Evolutionary conservation across 2,797 vertebrate species (phyloP).

Genomic region (Ptychobarbus kaznakovi): DNA sequence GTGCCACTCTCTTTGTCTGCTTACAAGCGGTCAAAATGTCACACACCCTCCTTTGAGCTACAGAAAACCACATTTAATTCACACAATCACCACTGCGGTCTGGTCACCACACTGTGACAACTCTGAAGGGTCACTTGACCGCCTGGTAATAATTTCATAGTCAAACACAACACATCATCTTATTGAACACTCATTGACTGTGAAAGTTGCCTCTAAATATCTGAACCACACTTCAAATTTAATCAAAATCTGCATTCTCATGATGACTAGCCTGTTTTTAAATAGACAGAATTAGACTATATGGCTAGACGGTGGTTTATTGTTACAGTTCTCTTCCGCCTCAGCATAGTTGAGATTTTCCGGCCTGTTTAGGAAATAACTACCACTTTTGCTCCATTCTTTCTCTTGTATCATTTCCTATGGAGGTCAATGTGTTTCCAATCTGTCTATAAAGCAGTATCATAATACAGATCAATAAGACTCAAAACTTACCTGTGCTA

Average conservation of each 20-base stretch:
- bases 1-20: conserved; percentile 63
- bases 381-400: conserved; percentile 15
- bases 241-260: conserved; percentile 65
- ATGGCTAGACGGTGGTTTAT: conserved; percentile 53
- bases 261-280: conserved; percentile 59
- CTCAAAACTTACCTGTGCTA: conserved; percentile 88
- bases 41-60: conserved; percentile 50
- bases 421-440: conserved; percentile 48
- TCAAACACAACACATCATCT: conserved; percentile 54
- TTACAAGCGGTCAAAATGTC: conserved; percentile 62
- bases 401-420: conserved; percentile 45
- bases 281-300: conserved; percentile 44
- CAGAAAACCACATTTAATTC: conserved; percentile 58
- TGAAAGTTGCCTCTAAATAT: conserved; percentile 61
- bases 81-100: conserved; percentile 60
- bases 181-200: conserved; percentile 55
- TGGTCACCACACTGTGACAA: conserved; percentile 60
- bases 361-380: conserved; percentile 58
- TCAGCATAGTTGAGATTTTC: conserved; percentile 56
- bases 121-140: conserved; percentile 51
- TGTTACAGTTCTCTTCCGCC: conserved; percentile 55
- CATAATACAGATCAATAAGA: not conserved
- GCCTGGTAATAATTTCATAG: conserved; percentile 61
- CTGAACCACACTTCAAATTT: conserved; percentile 65
- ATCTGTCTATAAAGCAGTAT: conserved; percentile 22